Evolutionary conservation across 2,888 invertebrate genomes (phyloP).

Genomic region (Auanema freiburgensis): DNA sequence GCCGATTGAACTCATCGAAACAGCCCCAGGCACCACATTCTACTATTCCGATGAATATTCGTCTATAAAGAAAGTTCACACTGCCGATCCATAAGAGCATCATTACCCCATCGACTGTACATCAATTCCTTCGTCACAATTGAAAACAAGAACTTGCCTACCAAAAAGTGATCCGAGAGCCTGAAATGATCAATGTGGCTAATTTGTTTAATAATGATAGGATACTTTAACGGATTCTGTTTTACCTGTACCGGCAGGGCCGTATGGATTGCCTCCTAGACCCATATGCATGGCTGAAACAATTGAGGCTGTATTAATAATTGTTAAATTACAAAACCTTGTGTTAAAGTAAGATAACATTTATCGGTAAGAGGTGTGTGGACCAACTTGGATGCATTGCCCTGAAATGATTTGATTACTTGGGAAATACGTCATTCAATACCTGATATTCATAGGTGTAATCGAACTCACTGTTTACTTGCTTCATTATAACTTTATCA

Average conservation of each 20-base stretch:
- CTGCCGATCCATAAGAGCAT: conserved; percentile 63
- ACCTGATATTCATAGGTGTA: conserved; percentile 93
- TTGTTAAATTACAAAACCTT: conserved; percentile 67
- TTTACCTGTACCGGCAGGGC: conserved; percentile 98
- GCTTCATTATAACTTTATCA: conserved; percentile 74
- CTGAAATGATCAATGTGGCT: neutral
- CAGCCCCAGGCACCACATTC: conserved; percentile 93
- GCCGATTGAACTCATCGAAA: conserved; percentile 97
- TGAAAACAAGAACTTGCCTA: conserved; percentile 77
- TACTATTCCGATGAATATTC: conserved; percentile 88
- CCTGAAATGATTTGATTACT: conserved; percentile 65
- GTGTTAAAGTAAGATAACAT: conserved; percentile 93
- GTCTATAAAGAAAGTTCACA: conserved; percentile 48
- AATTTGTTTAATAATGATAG: neutral
- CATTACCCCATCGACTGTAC: conserved; percentile 80
- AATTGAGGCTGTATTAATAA: neutral
- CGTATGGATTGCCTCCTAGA: conserved; percentile 96
- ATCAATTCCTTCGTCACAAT: conserved; percentile 97
- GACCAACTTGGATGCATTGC: conserved; percentile 91
- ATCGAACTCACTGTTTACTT: conserved; percentile 90
- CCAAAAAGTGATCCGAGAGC: conserved; percentile 26
- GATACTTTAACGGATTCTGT: conserved; percentile 93
- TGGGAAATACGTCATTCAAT: too few species aligned
- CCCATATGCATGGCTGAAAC: conserved; percentile 83
- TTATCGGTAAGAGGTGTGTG: conserved; percentile 94